Evolutionary conservation across 2,113 vertebrate species (phyloP), one percentile per base, ranked within the genome.

Genomic region (Monarcha castaneiventris): DNA sequence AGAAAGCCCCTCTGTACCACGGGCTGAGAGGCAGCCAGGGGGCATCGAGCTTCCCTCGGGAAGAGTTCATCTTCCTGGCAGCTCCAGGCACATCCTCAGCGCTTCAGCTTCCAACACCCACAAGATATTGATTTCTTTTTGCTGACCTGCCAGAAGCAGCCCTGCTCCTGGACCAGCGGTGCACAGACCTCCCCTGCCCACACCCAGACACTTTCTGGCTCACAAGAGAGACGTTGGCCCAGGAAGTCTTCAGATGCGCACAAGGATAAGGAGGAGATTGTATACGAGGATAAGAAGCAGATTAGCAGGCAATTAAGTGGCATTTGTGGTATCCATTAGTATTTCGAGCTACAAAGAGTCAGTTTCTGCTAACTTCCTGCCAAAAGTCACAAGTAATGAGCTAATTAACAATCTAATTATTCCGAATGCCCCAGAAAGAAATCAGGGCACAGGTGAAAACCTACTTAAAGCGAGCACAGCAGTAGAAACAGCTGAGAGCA

Each of bases 401-500:
- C 92, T 97, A 97, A 97, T 97, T 97, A 97, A 92, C 76, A 81
- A 85, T 26, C 93, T 91, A 95, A 95, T 96, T 90, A 94, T 91
- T 93, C 79, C 76, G 74, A 93, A 89, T 72, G 93, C 48, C 95
- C 95, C 71, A 96, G 90, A 96, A 97, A 96, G 89, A 93, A 95
- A 96, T 54, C 92, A 92, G 96, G 90, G 76, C 96, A 39, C 86
- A 93, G 90, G 93, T 94, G 93, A 96, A 92, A 94, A 64, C 96
- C 96, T 93, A 95, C 94, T 96, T 96, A 72, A 54, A 92, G 88
- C 22, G 16, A 72, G 58, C 80, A 44, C 2, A 4, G 93, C 66
- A 64, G 55, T 5, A 35, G 83, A 37, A 61, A n/a, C 43, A 13
- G 55, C 84, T 71, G 67, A 63, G 84, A 51, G 2, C 7, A 77